Base-by-base conservation (phyloP, 2,797 vertebrate genomes). In the Dryobates pubescens region DNA sequence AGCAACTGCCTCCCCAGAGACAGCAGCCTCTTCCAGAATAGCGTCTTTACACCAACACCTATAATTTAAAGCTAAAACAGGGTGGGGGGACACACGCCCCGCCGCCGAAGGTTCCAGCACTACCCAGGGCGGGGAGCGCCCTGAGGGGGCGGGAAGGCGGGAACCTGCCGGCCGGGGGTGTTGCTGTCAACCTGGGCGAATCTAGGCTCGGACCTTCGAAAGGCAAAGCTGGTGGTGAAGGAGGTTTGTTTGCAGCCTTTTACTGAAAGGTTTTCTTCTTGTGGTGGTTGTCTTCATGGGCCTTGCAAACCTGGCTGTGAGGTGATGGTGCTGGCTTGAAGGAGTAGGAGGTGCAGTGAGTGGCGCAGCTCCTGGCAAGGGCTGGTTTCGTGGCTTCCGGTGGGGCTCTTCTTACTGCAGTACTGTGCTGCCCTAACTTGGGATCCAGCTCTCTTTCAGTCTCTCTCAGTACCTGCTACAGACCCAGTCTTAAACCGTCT, bases 101-200 rank as follows among this genome's bases (percentile, higher is more conserved):
- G 14, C 4, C 3, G 2, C 29, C 19, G 93, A 91, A 93, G 13
- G 45, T 83, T 89, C 79, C 20, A 8, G 79, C 8, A 47, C 1
- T 0, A 17, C 15, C 27, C 53, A 54, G 54, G n/a, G 64, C 2
- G 20, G n/a, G 34, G 58, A 2, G 24, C 34, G 32, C 8, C 4
- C n/a, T 17, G 63, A 16, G 81, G 45, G n/a, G 34, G 12, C 0
- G 0, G 29, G 41, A n/a, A 19, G 30, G 49, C 20, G 36, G 51
- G 29, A 54, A 38, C 2, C 1, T 2, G 38, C 0, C 0, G 5
- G 17, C 0, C 0, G 0, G 4, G 10, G 13, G 0, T 3, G 4
- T 1, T 7, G 9, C 3, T 15, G 30, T 26, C 9, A 2, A 0
- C 2, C 8, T 14, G 7, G 23, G 56, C 0, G 0, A 7, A 11